These are phyloP conservation scores for Ptychoptera albimana DNA, from an alignment of 2,888 invertebrate genomes.

Conservation along the genomic window DNA sequence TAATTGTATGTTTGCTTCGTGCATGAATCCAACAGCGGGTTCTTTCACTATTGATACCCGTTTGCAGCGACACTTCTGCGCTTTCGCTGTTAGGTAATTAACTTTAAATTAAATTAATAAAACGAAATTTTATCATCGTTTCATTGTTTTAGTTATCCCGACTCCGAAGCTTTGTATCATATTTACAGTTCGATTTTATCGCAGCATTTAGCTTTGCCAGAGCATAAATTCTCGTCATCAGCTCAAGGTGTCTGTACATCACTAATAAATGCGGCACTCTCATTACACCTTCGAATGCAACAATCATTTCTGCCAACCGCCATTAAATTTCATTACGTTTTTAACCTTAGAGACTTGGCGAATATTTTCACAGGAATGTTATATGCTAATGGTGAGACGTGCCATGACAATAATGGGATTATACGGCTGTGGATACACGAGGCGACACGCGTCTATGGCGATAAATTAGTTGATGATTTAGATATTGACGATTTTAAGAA, in stretches of 20 bases:
- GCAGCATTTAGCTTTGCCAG: conserved; percentile 51
- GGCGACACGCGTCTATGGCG: conserved; percentile 76
- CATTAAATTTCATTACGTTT: conserved; percentile 87
- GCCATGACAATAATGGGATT: conserved; percentile 39
- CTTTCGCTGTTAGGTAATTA: conserved; percentile 58
- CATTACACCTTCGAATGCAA: conserved; percentile 59
- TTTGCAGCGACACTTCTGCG: conserved; percentile 75
- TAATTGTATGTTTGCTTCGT: conserved; percentile 85
- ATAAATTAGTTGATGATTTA: conserved; percentile 68
- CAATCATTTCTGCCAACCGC: conserved; percentile 80
- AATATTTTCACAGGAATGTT: conserved; percentile 89
- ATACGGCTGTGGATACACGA: conserved; percentile 86
- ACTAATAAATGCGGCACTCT: conserved; percentile 55
- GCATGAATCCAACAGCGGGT: conserved; percentile 97
- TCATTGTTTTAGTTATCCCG: conserved; percentile 51
- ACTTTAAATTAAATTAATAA: background rate
- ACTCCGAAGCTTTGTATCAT: conserved; percentile 56
- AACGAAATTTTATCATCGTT: background rate
- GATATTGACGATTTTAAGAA: conserved; percentile 65
- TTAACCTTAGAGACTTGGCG: conserved; percentile 82
- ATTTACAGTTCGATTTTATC: conserved; percentile 73
- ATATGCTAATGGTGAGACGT: conserved; percentile 60
- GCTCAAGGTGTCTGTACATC: conserved; percentile 40
- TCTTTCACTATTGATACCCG: conserved; percentile 88
- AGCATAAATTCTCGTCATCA: conserved; percentile 42